Base-by-base conservation (phyloP, 2,888 invertebrate genomes). In the Pollenia angustigena region DNA sequence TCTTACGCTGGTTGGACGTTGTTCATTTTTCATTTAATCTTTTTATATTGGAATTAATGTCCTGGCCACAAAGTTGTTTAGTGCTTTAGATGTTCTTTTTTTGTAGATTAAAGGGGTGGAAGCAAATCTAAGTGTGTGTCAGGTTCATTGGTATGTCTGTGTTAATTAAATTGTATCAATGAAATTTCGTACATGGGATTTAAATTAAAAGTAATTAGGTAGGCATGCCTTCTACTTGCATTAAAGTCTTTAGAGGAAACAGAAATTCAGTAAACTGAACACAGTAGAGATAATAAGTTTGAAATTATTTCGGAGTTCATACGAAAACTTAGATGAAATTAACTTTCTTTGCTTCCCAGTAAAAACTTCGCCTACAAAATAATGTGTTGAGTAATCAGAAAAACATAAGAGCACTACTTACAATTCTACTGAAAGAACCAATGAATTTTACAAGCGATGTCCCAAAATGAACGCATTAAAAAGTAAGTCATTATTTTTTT, bases 81-180 rank as follows among this genome's bases (percentile, higher is more conserved):
- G 58, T 42, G 16, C 64, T 64, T 76, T 52, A 64, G 76, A 64
- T 64, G 50, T 54, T 32, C 4, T 32, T 32, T 64, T 64, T 64
- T 4, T 64, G 64, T 12, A 44, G 52, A n/a, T 44, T 62, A 32
- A 32, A 6, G 32, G 32, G 32, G 32, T n/a, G n/a, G 16, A 14
- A 7, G 56, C 40, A 18, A 11, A 56, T 32, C 23, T 66, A 16
- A n/a, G 32, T 66, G 48, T 18, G 11, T 48, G n/a, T 32, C 48
- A n/a, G 18, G 42, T 68, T 3, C 58, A 16, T 50, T 42, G 80
- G 62, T 78, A 12, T 64, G 18, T 14, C 60, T 79, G 81, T 74
- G 69, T 82, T 87, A 87, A 87, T 89, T 87, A 81, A 88, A 85
- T 86, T 85, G 88, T 75, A 87, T 86, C 82, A 68, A 50, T 44